phyloP scores from a whole-genome alignment of 2,888 invertebrate species.

The Pecten maximus region DNA sequence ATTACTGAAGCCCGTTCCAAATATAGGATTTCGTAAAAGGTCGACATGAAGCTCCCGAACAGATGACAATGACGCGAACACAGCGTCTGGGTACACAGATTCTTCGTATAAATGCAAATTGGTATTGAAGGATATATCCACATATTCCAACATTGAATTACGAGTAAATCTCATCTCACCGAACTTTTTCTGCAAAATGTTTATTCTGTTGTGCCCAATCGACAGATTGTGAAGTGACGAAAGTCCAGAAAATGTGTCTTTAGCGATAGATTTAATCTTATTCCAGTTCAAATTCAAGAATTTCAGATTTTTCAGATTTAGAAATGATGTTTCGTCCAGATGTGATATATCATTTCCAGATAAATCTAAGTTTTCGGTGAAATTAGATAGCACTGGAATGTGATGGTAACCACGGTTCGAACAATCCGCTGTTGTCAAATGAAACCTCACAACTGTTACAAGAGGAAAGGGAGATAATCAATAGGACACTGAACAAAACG shows the following conservation, averaged over 20 bases:
- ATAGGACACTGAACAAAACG: neutral
- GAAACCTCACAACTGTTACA: neutral
- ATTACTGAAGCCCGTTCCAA: neutral
- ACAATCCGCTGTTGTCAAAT: neutral
- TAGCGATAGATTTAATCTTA: neutral
- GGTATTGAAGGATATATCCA: neutral
- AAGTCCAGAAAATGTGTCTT: neutral
- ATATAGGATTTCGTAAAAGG: neutral
- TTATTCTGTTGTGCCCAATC: neutral
- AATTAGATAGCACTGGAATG: neutral
- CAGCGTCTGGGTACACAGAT: neutral
- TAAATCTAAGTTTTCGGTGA: neutral
- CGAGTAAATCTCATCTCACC: neutral
- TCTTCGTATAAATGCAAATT: neutral
- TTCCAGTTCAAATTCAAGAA: neutral
- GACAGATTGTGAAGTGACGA: neutral
- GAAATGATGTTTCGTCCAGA: neutral
- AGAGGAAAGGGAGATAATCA: neutral
- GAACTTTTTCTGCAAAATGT: neutral
- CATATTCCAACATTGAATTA: neutral
- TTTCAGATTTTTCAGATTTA: neutral
- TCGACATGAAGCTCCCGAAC: neutral
- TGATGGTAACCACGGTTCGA: neutral
- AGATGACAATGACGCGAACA: neutral
- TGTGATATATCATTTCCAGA: neutral